A percentile compares a stretch with the other conserved stretches of the same genome.
Conservation (phyloP, 2,113 vertebrate genomes). For the Archocentrus centrarchus region DNA sequence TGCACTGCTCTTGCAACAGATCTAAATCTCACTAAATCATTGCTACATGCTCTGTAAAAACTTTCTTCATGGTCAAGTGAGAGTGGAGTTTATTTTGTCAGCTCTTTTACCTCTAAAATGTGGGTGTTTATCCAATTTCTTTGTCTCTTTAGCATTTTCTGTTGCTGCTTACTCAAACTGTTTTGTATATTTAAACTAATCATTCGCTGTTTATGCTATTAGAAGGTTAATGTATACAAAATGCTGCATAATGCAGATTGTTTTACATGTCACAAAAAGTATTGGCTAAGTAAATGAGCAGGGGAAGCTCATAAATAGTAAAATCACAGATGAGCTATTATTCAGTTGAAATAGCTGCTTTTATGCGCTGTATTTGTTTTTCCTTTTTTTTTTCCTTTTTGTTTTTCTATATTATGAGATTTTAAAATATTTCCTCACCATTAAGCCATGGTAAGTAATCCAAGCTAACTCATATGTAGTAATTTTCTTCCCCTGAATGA, state of each 20-base stretch:
- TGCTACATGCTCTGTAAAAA: background rate
- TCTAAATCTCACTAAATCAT: background rate
- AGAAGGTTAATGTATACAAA: background rate
- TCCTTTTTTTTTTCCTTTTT: too few species aligned
- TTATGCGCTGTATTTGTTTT: conserved; percentile 8
- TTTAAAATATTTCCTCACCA: background rate
- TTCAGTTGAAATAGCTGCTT: background rate
- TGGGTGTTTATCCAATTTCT: background rate
- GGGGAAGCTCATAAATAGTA: conserved; percentile 1
- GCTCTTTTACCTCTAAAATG: background rate
- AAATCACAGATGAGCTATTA: conserved; percentile 4
- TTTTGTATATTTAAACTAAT: background rate
- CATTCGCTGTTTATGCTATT: background rate
- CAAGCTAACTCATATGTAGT: conserved; percentile 5
- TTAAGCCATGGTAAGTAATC: background rate
- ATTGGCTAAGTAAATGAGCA: background rate
- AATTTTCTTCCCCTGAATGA: background rate
- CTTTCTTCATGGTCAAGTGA: background rate
- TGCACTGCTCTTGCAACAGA: conserved; percentile 30
- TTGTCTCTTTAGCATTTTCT: background rate
- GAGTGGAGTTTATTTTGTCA: background rate
- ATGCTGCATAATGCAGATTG: background rate
- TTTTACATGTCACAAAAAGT: background rate
- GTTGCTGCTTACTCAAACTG: background rate
- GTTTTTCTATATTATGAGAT: background rate